Base-by-base conservation (phyloP, 2,113 vertebrate genomes). In the Orycteropus afer region DNA sequence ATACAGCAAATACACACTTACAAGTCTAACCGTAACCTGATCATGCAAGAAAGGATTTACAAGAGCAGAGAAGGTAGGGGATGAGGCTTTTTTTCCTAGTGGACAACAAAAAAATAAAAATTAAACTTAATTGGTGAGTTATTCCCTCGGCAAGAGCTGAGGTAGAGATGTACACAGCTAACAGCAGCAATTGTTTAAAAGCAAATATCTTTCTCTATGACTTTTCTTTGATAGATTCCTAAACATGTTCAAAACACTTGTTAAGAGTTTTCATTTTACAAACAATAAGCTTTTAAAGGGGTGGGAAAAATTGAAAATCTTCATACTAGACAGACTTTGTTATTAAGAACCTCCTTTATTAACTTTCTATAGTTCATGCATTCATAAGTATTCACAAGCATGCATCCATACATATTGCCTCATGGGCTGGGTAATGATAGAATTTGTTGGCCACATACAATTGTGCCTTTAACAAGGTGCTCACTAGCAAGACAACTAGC, bases 1-100 rank as follows among this genome's bases (percentile, higher is more conserved):
- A 98, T 98, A 99, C 99, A 99, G 98, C 99, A 98, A 97, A 99
- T 98, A 99, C 55, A n/a, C n/a, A n/a, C 98, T 98, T 98, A 99
- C 98, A 98, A 98, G 97, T 98, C 99, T 99, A 98, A 98, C 98
- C 98, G 98, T 98, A 98, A 98, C 93, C 97, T 98, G 96, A 96
- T 98, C 98, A 98, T 98, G 98, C 98, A 98, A 98, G 81, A 87
- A 97, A 98, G 97, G 98, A 99, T 98, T 98, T 98, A 63, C 34
- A 25, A 86, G 25, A 90, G 37, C 34, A 73, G 61, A 69, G 34
- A 47, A 59, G 27, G 27, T 27, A 32, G 20, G 9, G 37, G 23
- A 25, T 80, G 22, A 86, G n/a, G 13, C 29, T 51, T 59, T 34
- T 76, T 53, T 4, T 13, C 27, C 4, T 17, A 53, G 40, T 94